A percentile compares a stretch with the other conserved stretches of the same genome.
Evolutionary conservation across 2,888 invertebrate genomes (phyloP).

Genomic region (Nineta flava): DNA sequence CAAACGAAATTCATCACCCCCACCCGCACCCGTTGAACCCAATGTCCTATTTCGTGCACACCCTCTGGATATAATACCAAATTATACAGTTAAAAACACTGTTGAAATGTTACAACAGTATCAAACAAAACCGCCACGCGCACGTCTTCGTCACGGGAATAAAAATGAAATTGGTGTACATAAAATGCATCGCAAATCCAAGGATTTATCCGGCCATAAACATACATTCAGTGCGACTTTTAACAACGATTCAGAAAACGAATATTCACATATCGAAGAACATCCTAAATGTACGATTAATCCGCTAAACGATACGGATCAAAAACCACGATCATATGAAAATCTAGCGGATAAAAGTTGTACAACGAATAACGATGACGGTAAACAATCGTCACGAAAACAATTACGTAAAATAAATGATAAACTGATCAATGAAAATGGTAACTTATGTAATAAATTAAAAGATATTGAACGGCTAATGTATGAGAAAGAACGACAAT

Average conservation of each 20-base stretch:
- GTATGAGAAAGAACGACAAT: slow-evolving; percentile 40
- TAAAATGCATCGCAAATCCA: slow-evolving; percentile 3
- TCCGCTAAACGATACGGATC: slow-evolving; percentile 7
- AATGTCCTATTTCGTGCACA: background rate
- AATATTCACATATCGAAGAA: slow-evolving; percentile 1
- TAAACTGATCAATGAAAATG: slow-evolving; percentile 34
- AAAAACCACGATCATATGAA: background rate
- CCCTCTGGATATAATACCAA: background rate
- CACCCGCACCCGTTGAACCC: too few species aligned
- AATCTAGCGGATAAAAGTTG: background rate
- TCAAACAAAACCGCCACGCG: background rate
- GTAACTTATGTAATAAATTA: slow-evolving; percentile 32
- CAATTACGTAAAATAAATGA: slow-evolving; percentile 29
- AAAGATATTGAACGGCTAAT: slow-evolving; percentile 30
- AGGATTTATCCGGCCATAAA: slow-evolving; percentile 11
- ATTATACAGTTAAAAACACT: background rate
- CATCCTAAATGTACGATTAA: background rate
- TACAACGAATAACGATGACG: slow-evolving; percentile 6
- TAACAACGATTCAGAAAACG: slow-evolving; percentile 11
- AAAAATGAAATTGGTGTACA: slow-evolving; percentile 5
- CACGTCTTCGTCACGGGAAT: background rate
- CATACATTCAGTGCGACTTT: slow-evolving; percentile 21
- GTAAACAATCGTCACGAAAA: slow-evolving; percentile 3
- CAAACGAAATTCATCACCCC: background rate
- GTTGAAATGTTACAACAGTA: background rate